These are phyloP conservation scores for Lepidocyrtinus sp. DNA, from an alignment of 2,888 invertebrate species.

Conservation along the genomic window DNA sequence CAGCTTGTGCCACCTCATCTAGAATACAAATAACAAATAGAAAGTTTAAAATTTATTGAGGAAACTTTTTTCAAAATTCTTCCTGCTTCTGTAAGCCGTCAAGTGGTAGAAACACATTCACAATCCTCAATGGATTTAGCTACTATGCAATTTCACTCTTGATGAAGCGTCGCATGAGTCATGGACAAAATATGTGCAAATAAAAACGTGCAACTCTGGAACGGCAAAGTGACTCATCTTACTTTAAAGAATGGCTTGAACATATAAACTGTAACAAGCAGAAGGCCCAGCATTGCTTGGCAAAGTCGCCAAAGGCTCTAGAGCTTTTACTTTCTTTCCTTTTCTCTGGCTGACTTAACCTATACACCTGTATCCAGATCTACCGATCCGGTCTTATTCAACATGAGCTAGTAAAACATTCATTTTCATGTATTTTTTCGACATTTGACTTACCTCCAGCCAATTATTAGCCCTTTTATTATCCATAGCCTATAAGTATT, in stretches of 20 bases:
- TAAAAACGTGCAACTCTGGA: not conserved
- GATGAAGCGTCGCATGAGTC: too few species aligned
- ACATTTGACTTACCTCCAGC: slow-evolving; percentile 38
- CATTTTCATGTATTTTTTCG: not conserved
- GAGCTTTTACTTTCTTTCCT: not conserved
- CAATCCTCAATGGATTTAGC: too few species aligned
- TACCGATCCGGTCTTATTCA: too few species aligned
- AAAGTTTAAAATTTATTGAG: too few species aligned
- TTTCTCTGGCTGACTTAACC: not conserved
- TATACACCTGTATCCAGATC: not conserved
- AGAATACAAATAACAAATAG: too few species aligned
- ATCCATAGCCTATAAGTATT: slow-evolving; percentile 23
- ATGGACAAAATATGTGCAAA: too few species aligned
- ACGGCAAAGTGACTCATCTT: slow-evolving; percentile 1
- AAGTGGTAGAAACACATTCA: too few species aligned
- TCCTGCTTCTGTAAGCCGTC: too few species aligned
- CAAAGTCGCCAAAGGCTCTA: not conserved
- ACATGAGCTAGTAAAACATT: too few species aligned
- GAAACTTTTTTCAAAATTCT: too few species aligned
- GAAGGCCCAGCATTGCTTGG: not conserved
- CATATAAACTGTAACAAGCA: not conserved
- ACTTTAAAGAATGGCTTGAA: not conserved
- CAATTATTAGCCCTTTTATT: not conserved
- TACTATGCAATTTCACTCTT: too few species aligned
- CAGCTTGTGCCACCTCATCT: slow-evolving; percentile 68